Conservation (phyloP, 2,888 invertebrate species). For the Drosophila anomelani region DNA sequence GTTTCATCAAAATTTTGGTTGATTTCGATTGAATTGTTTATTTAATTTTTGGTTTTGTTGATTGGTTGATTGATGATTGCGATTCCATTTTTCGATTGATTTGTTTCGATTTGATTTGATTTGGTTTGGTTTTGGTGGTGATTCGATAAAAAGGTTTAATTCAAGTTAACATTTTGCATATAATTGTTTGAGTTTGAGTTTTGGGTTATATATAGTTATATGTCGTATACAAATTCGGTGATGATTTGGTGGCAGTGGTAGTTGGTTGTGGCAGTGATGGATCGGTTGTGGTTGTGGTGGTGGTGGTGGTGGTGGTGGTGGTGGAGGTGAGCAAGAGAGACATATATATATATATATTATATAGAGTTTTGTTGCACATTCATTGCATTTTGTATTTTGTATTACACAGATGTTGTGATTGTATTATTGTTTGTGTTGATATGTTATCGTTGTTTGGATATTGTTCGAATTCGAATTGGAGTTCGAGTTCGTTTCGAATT, state of each 20-base stretch:
- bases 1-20: slow-evolving; percentile 28
- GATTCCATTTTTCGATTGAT: slow-evolving; percentile 22
- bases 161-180: slow-evolving; percentile 39
- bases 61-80: slow-evolving; percentile 29
- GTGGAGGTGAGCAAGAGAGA: slow-evolving; percentile 35
- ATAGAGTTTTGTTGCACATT: slow-evolving; percentile 62
- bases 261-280: background rate
- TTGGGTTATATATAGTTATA: slow-evolving; percentile 32
- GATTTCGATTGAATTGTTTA: slow-evolving; percentile 10
- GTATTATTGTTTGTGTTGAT: slow-evolving; percentile 33
- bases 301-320: slow-evolving; percentile 27
- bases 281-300: slow-evolving; percentile 21
- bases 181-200: slow-evolving; percentile 16
- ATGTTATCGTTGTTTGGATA: slow-evolving; percentile 23
- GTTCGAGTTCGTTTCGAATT: slow-evolving; percentile 26
- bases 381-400: slow-evolving; percentile 64
- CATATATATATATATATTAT: slow-evolving; percentile 22
- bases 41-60: slow-evolving; percentile 9
- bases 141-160: slow-evolving; percentile 20
- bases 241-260: slow-evolving; percentile 29
- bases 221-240: slow-evolving; percentile 40
- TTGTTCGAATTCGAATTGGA: slow-evolving; percentile 20
- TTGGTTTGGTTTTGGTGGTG: slow-evolving; percentile 28
- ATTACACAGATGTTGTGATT: slow-evolving; percentile 34
- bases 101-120: slow-evolving; percentile 24